Evolutionary conservation across 2,113 vertebrate genomes (phyloP), one percentile per base, ranked within the genome.

Genomic region (Eulacestoma nigropectus): DNA sequence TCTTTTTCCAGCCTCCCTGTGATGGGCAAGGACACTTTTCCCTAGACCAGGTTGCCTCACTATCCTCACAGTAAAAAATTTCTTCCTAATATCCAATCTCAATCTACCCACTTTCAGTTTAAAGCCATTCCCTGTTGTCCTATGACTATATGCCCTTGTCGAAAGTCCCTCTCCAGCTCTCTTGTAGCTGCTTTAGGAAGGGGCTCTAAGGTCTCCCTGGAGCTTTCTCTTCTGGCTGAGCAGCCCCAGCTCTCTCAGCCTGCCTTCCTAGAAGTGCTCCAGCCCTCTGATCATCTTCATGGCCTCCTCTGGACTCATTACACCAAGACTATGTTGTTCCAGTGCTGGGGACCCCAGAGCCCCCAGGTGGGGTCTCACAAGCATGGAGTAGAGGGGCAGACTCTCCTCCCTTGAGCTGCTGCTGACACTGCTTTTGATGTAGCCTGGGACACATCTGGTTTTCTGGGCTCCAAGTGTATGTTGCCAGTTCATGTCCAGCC

Each of bases 381-480:
- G 26, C 20, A 5, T 23, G 12, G 82, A 49, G 42, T 17, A 85
- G 62, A 50, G 30, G n/a, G 50, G 42, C 16, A 41, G 35, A 75
- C 67, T 85, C 8, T 30, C 16, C 25, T 85, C 62, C 60, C 52
- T 57, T 1, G 1, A 75, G 70, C 52, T 42, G 50, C 60, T 65
- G 60, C 30, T 13, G 16, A 41, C 6, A 13, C 35, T 49, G 30
- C 52, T 67, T 75, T 67, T 57, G 60, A 57, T 85, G 70, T 13
- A 49, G 60, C 30, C 10, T 30, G 17, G 35, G 30, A 42, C 42
- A 11, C 0, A 0, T 39, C 42, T 65, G 35, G 20, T 41, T 41
- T 85, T 85, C 42, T 49, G 70, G 25, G 10, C 42, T 72, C 37
- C 39, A 44, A 26, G 16, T 49, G 19, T 21, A 41, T 35, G 25